Base-by-base conservation (phyloP, 64 coral and sea anemone genomes). In the Dendronephthya gigantea region DNA sequence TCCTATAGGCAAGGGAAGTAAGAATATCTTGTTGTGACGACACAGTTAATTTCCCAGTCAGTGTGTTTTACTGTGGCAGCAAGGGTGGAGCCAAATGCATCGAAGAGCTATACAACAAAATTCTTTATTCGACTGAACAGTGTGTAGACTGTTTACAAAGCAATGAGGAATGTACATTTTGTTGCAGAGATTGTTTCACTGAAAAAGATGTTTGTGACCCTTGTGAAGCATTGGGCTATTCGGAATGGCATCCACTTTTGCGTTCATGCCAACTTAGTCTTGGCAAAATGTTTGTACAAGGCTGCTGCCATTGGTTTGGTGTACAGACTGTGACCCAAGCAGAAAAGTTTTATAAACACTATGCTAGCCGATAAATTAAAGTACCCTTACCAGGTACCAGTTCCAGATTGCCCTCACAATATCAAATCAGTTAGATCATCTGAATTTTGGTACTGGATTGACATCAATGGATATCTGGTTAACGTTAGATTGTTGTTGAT, bases 381-480 rank as follows among this genome's bases (percentile, higher is more conserved):
- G 76, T 89, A 89, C 55, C 87, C 87, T 10, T 83, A 89, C 82
- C 87, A 68, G 58, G 87, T 83, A 48, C 87, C 87, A 40, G 62
- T 89, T 83, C 87, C 87, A 34, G 87, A 86, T 50, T 58, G 76
- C 87, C 87, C 87, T 4, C 87, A 88, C 87, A 88, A 88, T 75
- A 88, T 88, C 29, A 88, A 88, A 49, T 88, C 87, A 39, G 87
- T 82, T 8, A 39, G 87, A 31, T 88, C 87, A 19, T 70, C 87
- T 0, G 75, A 88, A 48, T 88, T 88, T 59, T 88, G 87, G 70
- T 33, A 88, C 75, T 88, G 87, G 87, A 83, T 88, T 40, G 87
- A 88, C 81, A 89, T 83, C 52, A 56, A 89, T 65, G 87, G 87
- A n/a, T 89, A 89, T 49, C 87, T 83, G 13, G 87, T 89, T 30